Evolutionary conservation across 2,113 vertebrate genomes (phyloP).

Genomic region (Gasterosteus nipponicus): DNA sequence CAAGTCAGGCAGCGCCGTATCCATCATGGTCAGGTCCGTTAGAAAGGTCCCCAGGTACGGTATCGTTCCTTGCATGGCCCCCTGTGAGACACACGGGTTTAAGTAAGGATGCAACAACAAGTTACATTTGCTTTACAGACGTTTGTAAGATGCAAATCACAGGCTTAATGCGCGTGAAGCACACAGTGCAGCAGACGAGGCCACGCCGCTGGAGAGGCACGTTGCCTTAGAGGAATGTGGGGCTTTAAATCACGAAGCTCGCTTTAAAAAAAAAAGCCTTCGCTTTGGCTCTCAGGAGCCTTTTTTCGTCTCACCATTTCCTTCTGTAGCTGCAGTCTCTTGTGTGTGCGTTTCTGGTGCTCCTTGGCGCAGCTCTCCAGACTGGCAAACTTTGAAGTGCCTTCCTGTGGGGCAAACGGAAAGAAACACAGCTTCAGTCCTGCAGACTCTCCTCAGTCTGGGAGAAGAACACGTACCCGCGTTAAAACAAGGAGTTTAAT

Average conservation of each 20-base stretch:
- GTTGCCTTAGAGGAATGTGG: conserved; percentile 35
- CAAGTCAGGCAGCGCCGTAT: conserved; percentile 91
- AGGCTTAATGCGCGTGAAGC: conserved; percentile 21
- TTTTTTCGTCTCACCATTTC: conserved; percentile 85
- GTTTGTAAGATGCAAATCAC: conserved; percentile 17
- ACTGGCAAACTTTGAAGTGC: conserved; percentile 95
- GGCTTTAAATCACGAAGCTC: conserved; percentile 32
- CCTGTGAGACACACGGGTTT: conserved; percentile 73
- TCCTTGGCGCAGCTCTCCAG: conserved; percentile 93
- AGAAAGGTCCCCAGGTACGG: conserved; percentile 95
- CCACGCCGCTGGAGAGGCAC: neutral
- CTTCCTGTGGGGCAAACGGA: conserved; percentile 83
- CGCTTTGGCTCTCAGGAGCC: conserved; percentile 6
- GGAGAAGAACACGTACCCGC: neutral
- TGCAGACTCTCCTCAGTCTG: conserved; percentile 6
- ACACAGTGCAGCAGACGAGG: neutral
- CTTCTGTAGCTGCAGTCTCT: conserved; percentile 91
- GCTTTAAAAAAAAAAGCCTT: too few species aligned
- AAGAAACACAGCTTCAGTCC: conserved; percentile 19
- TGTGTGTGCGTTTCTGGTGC: conserved; percentile 93
- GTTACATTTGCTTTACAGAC: conserved; percentile 34
- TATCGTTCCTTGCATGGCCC: conserved; percentile 94
- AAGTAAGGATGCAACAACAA: conserved; percentile 14
- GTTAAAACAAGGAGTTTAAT: neutral
- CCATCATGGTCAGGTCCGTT: conserved; percentile 92